phyloP scores from a whole-genome alignment of 2,888 invertebrate species.

The Anticlea derivata region DNA sequence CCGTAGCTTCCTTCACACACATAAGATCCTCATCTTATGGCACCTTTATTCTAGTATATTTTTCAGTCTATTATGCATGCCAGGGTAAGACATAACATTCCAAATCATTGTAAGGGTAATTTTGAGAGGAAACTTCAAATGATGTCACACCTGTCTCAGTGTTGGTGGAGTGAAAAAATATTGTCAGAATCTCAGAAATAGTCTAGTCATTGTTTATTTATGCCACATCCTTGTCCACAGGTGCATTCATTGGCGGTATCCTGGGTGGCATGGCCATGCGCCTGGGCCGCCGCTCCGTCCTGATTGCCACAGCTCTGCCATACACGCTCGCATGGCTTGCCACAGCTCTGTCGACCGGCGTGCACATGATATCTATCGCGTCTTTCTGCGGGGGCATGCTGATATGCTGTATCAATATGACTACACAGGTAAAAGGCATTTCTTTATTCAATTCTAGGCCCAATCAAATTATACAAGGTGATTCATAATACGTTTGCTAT shows the following conservation, averaged over 20 bases:
- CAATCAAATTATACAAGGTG: no score
- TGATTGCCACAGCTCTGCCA: constrained; percentile 88
- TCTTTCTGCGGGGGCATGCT: constrained; percentile 92
- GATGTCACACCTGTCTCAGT: no score
- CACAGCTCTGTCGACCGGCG: constrained; percentile 89
- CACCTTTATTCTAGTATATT: no score
- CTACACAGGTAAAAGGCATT: constrained; percentile 84
- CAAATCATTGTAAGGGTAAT: no score
- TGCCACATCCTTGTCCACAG: constrained; percentile 65
- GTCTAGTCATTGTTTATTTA: background rate
- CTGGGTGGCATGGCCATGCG: constrained; percentile 91
- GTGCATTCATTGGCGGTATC: constrained; percentile 91
- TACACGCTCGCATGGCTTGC: constrained; percentile 91
- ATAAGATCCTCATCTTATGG: no score
- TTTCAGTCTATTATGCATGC: no score
- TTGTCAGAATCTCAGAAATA: no score
- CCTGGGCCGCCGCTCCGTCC: constrained; percentile 87
- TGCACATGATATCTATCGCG: constrained; percentile 89
- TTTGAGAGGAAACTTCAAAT: no score
- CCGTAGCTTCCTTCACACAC: no score
- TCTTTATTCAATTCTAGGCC: background rate
- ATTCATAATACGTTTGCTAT: no score
- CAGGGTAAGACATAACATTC: no score
- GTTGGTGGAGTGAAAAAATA: no score
- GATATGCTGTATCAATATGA: constrained; percentile 89